Evolutionary conservation across 2,113 vertebrate genomes (phyloP).

Genomic region (Chroicocephalus ridibundus): DNA sequence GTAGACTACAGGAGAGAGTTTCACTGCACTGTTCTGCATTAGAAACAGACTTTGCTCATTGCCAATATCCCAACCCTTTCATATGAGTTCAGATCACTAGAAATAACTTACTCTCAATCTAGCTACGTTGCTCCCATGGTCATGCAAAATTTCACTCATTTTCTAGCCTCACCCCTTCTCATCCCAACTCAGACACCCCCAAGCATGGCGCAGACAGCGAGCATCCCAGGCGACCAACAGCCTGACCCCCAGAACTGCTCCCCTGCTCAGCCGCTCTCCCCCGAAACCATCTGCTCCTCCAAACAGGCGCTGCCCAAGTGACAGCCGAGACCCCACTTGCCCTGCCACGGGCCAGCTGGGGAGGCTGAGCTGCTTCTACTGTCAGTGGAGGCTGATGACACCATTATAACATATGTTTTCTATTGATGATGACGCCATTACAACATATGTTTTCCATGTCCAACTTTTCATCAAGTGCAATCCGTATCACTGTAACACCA

Average conservation of each 20-base stretch:
- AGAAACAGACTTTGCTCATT: background rate
- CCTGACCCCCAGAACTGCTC: background rate
- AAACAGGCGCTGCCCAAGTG: background rate
- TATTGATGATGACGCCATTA: background rate
- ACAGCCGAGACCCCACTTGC: background rate
- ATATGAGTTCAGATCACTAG: background rate
- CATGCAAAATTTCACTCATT: background rate
- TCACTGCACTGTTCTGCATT: background rate
- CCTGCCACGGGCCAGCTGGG: background rate
- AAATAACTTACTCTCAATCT: background rate
- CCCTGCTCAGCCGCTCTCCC: background rate
- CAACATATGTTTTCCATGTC: background rate
- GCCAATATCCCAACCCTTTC: background rate
- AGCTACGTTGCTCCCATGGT: fast-evolving
- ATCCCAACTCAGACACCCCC: background rate
- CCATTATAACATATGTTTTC: background rate
- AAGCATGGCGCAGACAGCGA: fast-evolving
- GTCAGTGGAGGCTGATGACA: background rate
- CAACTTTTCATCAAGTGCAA: background rate
- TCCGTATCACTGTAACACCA: background rate
- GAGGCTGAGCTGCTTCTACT: background rate
- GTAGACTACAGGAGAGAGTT: background rate
- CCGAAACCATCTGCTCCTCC: background rate
- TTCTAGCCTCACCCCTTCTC: background rate
- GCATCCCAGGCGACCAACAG: background rate